Conservation (phyloP, 2,888 invertebrate genomes). For the Ophioninae sp. region DNA sequence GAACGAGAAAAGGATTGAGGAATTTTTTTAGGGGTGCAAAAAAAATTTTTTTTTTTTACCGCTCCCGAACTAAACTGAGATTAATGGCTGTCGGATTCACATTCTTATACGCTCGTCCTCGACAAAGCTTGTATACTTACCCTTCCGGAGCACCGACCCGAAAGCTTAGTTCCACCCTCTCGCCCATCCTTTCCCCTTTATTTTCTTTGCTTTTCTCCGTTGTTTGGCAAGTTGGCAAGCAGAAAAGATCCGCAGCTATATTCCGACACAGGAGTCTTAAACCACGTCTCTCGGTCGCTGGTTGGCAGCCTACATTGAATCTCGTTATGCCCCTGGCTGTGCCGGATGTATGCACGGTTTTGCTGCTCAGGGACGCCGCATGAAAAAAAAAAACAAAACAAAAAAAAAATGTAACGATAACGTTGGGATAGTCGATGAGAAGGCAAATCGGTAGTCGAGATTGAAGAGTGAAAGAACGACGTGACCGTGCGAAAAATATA, state of each 20-base stretch:
- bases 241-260: neutral
- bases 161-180: neutral
- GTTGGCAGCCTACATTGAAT: neutral
- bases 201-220: no score
- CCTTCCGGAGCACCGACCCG: neutral
- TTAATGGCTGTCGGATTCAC: slow-evolving; percentile 48
- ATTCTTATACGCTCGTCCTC: neutral
- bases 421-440: neutral
- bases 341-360: slow-evolving; percentile 11
- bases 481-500: neutral
- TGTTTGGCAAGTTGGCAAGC: neutral
- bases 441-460: slow-evolving; percentile 1
- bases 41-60: slow-evolving; percentile 24
- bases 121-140: neutral
- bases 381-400: neutral
- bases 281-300: neutral
- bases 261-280: neutral
- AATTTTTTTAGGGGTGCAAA: slow-evolving; percentile 9
- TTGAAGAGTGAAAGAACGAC: neutral
- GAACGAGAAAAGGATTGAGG: neutral
- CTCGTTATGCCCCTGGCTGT: neutral
- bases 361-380: neutral
- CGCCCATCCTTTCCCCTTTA: neutral
- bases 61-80: slow-evolving; percentile 40
- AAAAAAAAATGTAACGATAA: neutral